A percentile compares a stretch with the other conserved stretches of the same genome.
phyloP scores from a whole-genome alignment of 2,888 invertebrate genomes.

The Tuta absoluta region DNA sequence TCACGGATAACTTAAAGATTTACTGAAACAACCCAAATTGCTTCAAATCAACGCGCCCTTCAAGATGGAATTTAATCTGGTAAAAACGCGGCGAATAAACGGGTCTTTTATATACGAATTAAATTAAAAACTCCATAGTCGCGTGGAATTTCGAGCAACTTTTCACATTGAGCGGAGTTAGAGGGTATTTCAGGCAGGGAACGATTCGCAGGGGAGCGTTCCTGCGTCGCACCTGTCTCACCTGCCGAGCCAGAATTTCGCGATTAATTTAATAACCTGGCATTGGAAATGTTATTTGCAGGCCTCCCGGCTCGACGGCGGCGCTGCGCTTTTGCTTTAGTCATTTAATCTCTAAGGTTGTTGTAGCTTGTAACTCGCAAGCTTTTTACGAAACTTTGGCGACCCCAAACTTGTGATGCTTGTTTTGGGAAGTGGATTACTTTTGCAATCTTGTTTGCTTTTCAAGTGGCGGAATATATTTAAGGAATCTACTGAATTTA shows the following conservation, averaged over 20 bases:
- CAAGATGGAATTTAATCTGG: slow-evolving; percentile 23
- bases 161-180: slow-evolving; percentile 57
- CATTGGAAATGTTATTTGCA: slow-evolving; percentile 51
- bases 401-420: slow-evolving; percentile 3
- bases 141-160: slow-evolving; percentile 48
- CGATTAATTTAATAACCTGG: slow-evolving; percentile 61
- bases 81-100: slow-evolving; percentile 28
- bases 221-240: slow-evolving; percentile 43
- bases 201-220: slow-evolving; percentile 46
- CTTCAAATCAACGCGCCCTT: slow-evolving; percentile 19
- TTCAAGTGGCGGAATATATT: slow-evolving; percentile 11
- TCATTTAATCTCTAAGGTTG: slow-evolving; percentile 16
- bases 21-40: slow-evolving; percentile 16
- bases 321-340: slow-evolving; percentile 14
- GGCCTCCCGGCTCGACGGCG: slow-evolving; percentile 32
- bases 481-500: not conserved
- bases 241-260: slow-evolving; percentile 49
- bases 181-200: slow-evolving; percentile 46
- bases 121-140: slow-evolving; percentile 49
- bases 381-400: slow-evolving; percentile 16
- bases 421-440: slow-evolving; percentile 11
- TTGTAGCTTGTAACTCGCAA: slow-evolving; percentile 1
- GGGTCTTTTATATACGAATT: slow-evolving; percentile 43
- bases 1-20: slow-evolving; percentile 18
- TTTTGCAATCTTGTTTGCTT: not conserved